Evolutionary conservation across 2,888 invertebrate genomes (phyloP), one percentile per base, ranked within the genome.

Genomic region (Harpagoxenus sublaevis): DNA sequence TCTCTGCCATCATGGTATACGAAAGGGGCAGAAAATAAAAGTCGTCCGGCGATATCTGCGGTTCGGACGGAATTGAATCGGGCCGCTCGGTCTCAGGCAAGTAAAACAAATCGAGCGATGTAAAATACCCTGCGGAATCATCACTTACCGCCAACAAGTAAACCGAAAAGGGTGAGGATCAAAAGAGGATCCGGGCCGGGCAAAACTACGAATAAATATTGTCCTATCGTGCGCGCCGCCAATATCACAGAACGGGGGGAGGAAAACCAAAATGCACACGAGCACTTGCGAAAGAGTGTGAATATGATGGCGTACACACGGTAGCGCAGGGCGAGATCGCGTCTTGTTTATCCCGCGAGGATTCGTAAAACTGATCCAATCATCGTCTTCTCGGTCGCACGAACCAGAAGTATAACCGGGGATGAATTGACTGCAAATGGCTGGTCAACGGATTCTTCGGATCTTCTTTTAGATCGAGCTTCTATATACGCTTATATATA

Each of bases 321-420:
- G 63, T 65, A 35, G 35, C 23, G 15, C 8, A 10, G 51, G 18
- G 81, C 55, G 65, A 92, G 71, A 71, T 93, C 94, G 95, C 94
- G 94, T 92, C 93, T 94, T 95, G 95, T 95, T 95, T 94, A 95
- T 95, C 95, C 95, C 95, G 86, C 74, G 95, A 94, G 95, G 94
- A 92, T 95, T 95, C 95, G 94, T 95, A 95, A 95, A 96, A 95
- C 95, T 95, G 95, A 95, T 95, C 95, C 95, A 95, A 95, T 95
- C 96, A 95, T 95, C 89, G 82, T 79, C 63, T 62, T 62, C 65
- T 81, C 84, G 66, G 78, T 84, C 74, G 84, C 71, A 42, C 55
- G 65, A 77, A 48, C 63, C 51, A 70, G 74, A 65, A 83, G 66
- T 68, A 66, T n/a, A n/a, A n/a, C 74, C 68, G 55, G 83, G 82